These are phyloP conservation scores for Hemitrygon akajei DNA, from an alignment of 2,797 vertebrate genomes.

Conservation along the genomic window DNA sequence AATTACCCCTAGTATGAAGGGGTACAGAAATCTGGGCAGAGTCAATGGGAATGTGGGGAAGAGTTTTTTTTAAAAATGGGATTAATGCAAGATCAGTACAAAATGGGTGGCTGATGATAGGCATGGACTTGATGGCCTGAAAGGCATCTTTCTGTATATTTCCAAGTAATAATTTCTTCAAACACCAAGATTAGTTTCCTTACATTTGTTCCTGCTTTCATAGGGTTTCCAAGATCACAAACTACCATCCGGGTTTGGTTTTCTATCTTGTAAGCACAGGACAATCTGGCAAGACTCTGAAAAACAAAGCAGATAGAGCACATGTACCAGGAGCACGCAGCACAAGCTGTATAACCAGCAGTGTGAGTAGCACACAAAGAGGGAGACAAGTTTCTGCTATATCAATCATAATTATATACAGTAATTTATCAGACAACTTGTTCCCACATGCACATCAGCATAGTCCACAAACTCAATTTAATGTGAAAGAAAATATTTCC, in stretches of 20 bases:
- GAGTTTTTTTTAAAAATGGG: too few relatives aligned
- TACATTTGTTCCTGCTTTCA: slow-evolving; percentile 86
- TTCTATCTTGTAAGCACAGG: slow-evolving; percentile 87
- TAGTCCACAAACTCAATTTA: not conserved
- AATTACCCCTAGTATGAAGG: too few relatives aligned
- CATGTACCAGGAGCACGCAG: not conserved
- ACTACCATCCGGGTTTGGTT: slow-evolving; percentile 88
- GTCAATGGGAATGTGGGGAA: too few relatives aligned
- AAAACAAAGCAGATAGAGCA: not conserved
- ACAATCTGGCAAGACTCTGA: slow-evolving; percentile 69
- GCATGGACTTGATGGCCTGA: too few relatives aligned
- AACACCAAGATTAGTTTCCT: slow-evolving; percentile 38
- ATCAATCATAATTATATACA: not conserved
- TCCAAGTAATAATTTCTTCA: not conserved
- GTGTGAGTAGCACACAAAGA: not conserved
- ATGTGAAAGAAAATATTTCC: not conserved
- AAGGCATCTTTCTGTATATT: not conserved
- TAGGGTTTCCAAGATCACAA: slow-evolving; percentile 93
- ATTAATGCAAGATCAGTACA: too few relatives aligned
- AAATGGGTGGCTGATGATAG: too few relatives aligned
- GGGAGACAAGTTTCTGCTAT: not conserved
- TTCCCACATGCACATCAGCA: not conserved
- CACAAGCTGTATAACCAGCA: not conserved
- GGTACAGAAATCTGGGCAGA: too few relatives aligned
- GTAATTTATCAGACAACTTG: not conserved